A percentile compares a stretch with the other conserved stretches of the same genome.
Evolutionary conservation across 2,113 vertebrate species (phyloP).

Genomic region (Entomyzon cyanotis): DNA sequence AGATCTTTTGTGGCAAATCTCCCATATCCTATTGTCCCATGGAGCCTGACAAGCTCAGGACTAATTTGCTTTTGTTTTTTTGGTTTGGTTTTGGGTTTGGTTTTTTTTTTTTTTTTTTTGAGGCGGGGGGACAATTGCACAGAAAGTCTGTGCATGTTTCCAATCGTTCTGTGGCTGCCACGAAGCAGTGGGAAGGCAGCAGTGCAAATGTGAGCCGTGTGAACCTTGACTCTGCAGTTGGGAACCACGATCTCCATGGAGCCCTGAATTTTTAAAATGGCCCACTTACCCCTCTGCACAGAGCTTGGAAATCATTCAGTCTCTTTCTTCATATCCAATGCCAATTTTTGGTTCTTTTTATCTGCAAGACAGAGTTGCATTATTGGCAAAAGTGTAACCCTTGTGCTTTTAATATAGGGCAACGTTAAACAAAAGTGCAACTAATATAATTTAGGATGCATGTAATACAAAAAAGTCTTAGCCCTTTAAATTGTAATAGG

Average conservation of each 20-base stretch:
- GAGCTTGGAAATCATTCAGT: background rate
- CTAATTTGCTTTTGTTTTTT: background rate
- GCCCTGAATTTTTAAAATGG: background rate
- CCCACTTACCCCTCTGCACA: background rate
- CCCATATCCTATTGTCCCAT: background rate
- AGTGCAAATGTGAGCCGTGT: background rate
- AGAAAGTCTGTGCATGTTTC: background rate
- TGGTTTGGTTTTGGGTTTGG: background rate
- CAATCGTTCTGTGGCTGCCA: background rate
- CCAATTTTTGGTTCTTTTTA: background rate
- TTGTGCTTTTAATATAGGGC: background rate
- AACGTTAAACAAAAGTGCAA: background rate
- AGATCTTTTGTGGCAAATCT: constrained; percentile 19
- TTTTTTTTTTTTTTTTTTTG: background rate
- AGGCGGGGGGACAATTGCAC: background rate
- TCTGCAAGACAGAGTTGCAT: background rate
- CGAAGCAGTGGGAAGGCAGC: background rate
- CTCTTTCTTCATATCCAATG: background rate
- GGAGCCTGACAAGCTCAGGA: background rate
- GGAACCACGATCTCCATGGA: background rate
- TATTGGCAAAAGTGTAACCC: background rate
- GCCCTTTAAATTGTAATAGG: background rate
- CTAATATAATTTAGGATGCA: background rate
- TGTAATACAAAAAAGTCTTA: background rate
- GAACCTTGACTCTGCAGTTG: background rate